phyloP scores from a whole-genome alignment of 2,113 vertebrate genomes.

The Tichodroma muraria region DNA sequence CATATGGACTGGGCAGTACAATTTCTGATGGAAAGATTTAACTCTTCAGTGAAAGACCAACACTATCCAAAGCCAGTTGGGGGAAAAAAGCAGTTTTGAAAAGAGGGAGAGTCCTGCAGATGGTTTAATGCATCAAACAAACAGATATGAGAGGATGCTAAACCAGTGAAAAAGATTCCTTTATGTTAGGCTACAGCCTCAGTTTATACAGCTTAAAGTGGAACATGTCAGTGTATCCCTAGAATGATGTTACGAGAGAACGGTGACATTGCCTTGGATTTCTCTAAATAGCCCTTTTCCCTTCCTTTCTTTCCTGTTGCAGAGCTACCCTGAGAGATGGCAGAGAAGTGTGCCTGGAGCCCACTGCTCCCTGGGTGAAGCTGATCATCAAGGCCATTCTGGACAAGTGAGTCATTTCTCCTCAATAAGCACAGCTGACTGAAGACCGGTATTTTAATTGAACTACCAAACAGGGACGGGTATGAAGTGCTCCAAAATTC shows the following conservation, averaged over 20 bases:
- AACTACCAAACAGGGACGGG: fast-evolving
- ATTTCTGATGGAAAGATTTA: background rate
- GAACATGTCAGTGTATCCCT: background rate
- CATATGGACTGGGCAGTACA: background rate
- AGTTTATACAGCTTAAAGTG: background rate
- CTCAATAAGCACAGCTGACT: background rate
- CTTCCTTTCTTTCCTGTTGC: background rate
- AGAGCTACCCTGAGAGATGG: constrained; percentile 56
- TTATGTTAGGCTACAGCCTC: background rate
- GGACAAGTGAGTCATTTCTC: constrained; percentile 46
- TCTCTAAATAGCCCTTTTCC: background rate
- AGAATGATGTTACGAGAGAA: background rate
- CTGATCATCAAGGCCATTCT: constrained; percentile 52
- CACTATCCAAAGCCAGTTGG: background rate
- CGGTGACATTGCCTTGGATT: background rate
- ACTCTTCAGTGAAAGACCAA: background rate
- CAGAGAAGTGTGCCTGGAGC: constrained; percentile 61
- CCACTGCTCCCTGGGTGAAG: constrained; percentile 65
- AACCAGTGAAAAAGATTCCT: background rate
- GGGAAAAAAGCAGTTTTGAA: background rate
- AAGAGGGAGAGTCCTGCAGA: background rate
- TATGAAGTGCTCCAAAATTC: background rate
- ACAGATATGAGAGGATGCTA: background rate
- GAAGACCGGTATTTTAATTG: fast-evolving
- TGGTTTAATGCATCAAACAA: background rate